Conservation (phyloP, 2,888 invertebrate genomes). For the Drosophila macrospina region DNA sequence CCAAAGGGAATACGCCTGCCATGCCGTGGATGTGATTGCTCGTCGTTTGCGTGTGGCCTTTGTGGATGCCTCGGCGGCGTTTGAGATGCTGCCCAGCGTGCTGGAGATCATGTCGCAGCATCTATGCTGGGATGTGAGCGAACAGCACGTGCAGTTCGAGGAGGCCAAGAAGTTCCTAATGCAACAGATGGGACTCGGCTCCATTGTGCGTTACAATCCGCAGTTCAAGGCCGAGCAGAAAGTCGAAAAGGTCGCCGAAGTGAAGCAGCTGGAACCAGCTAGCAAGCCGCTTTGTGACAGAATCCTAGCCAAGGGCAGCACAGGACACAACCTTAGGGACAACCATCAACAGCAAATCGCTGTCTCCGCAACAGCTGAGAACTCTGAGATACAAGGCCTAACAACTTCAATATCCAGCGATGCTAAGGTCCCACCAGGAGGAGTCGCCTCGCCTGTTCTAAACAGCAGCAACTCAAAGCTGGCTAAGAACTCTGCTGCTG, state of each 20-base stretch:
- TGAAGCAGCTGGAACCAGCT: no score
- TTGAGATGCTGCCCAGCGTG: conserved; percentile 95
- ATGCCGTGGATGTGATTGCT: conserved; percentile 98
- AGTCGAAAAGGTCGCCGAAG: background rate
- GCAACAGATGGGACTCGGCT: conserved; percentile 94
- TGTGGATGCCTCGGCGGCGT: conserved; percentile 97
- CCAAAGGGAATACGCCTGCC: conserved; percentile 97
- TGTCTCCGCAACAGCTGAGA: no score
- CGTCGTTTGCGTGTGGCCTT: conserved; percentile 97
- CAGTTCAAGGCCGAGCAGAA: background rate
- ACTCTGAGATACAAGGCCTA: background rate
- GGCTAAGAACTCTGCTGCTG: no score
- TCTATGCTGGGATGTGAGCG: conserved; percentile 92
- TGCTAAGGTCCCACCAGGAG: no score
- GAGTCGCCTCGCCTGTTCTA: no score
- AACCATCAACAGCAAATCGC: background rate
- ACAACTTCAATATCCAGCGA: background rate
- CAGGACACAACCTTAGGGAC: background rate
- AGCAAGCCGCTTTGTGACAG: background rate
- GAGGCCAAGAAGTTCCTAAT: conserved; percentile 93
- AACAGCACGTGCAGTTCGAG: conserved; percentile 91
- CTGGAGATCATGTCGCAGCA: conserved; percentile 98
- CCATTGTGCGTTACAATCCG: conserved; percentile 1
- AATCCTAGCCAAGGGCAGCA: background rate
- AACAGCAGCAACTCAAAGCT: no score